phyloP scores from a whole-genome alignment of 2,797 vertebrate genomes.

The Pangasius djambal region DNA sequence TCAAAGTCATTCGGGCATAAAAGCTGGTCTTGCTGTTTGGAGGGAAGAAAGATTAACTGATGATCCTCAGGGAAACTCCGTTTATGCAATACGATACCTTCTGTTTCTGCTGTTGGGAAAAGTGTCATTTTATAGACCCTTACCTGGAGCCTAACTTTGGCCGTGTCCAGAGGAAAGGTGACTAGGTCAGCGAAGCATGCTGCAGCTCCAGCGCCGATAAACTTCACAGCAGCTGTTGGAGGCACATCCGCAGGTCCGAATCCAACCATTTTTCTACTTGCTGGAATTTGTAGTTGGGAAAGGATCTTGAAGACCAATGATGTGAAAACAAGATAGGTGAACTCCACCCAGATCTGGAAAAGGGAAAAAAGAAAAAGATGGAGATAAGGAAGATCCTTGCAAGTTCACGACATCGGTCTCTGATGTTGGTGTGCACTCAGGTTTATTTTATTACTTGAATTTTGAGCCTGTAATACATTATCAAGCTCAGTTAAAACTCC shows the following conservation, averaged over 20 bases:
- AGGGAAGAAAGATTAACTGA: neutral
- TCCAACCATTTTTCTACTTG: constrained; percentile 79
- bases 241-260: constrained; percentile 83
- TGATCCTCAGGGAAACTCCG: neutral
- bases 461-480: neutral
- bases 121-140: neutral
- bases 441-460: neutral
- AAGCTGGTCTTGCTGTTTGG: constrained; percentile 26
- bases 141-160: constrained; percentile 90
- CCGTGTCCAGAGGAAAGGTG: constrained; percentile 89
- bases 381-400: neutral
- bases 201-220: constrained; percentile 85
- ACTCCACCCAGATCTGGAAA: constrained; percentile 70
- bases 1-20: constrained; percentile 36
- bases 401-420: neutral
- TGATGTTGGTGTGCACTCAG: neutral
- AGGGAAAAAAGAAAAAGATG: neutral
- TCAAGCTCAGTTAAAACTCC: neutral
- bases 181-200: constrained; percentile 88
- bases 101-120: neutral
- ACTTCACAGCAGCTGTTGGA: constrained; percentile 84
- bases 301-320: constrained; percentile 47
- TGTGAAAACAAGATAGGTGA: constrained; percentile 68
- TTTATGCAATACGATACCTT: neutral
- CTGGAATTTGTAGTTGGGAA: constrained; percentile 22